phyloP scores from a whole-genome alignment of 2,888 invertebrate genomes.

The Mechanitis messenoides region DNA sequence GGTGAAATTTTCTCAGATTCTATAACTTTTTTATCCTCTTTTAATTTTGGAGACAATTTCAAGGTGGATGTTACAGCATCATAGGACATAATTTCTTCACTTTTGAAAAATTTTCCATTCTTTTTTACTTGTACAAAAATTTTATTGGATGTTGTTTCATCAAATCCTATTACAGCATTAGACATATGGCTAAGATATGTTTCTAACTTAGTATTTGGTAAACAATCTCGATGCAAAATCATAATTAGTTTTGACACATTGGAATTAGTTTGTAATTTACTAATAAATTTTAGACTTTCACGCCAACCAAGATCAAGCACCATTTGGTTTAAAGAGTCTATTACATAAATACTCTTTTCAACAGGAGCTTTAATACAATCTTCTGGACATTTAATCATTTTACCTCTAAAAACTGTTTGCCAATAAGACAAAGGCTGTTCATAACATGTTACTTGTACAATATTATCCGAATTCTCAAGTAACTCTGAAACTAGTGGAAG shows the following conservation, averaged over 20 bases:
- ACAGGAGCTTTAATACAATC: conserved; percentile 35
- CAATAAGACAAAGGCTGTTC: conserved; percentile 54
- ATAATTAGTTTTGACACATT: conserved; percentile 52
- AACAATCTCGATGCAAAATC: conserved; percentile 70
- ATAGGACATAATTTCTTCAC: conserved; percentile 56
- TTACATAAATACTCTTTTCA: conserved; percentile 46
- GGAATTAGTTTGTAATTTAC: conserved; percentile 37
- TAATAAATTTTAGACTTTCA: conserved; percentile 46
- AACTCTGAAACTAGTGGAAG: conserved; percentile 53
- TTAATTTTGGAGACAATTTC: conserved; percentile 45
- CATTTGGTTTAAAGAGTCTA: conserved; percentile 69
- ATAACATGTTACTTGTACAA: conserved; percentile 50
- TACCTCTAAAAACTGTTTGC: conserved; percentile 47
- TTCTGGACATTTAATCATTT: conserved; percentile 36
- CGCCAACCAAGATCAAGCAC: conserved; percentile 56
- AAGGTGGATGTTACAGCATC: conserved; percentile 49
- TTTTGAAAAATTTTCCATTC: conserved; percentile 70
- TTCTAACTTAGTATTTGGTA: conserved; percentile 53
- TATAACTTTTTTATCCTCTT: conserved; percentile 44
- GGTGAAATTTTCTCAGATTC: conserved; percentile 59
- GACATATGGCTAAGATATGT: conserved; percentile 67
- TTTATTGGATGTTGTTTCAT: conserved; percentile 40
- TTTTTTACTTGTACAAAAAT: conserved; percentile 65
- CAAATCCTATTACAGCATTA: conserved; percentile 53
- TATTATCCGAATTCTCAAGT: conserved; percentile 39